Percentiles rank a stretch among this genome's conserved stretches.
phyloP scores from a whole-genome alignment of 2,113 vertebrate genomes.

The Pavo muticus region DNA sequence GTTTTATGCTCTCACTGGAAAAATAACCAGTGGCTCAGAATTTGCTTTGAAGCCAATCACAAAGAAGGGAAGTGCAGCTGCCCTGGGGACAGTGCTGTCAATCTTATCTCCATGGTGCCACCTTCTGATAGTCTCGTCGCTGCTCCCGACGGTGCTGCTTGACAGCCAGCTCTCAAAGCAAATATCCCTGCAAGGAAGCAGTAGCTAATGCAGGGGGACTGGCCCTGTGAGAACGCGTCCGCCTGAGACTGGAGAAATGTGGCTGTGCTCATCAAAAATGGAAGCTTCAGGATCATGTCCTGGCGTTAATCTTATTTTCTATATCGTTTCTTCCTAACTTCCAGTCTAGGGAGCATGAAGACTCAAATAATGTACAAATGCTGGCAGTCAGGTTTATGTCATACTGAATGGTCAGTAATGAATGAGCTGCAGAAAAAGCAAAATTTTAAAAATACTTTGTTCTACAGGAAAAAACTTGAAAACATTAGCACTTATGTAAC shows the following conservation, averaged over 20 bases:
- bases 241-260: background rate
- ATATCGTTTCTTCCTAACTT: background rate
- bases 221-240: background rate
- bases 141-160: rapidly evolving
- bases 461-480: background rate
- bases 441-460: background rate
- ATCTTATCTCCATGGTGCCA: constrained; percentile 13
- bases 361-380: rapidly evolving
- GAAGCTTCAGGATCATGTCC: background rate
- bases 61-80: background rate
- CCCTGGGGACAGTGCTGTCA: background rate
- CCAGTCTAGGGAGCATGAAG: rapidly evolving
- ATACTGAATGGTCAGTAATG: background rate
- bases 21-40: background rate
- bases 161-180: background rate
- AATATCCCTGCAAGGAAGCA: rapidly evolving
- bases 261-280: background rate
- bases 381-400: background rate
- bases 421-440: background rate
- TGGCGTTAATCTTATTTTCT: background rate
- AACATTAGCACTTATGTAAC: background rate
- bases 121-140: background rate
- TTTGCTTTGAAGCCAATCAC: background rate
- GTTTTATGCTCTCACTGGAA: background rate
- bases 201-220: rapidly evolving